phyloP scores from a whole-genome alignment of 2,888 invertebrate genomes.

The Micoletzkya japonica region DNA sequence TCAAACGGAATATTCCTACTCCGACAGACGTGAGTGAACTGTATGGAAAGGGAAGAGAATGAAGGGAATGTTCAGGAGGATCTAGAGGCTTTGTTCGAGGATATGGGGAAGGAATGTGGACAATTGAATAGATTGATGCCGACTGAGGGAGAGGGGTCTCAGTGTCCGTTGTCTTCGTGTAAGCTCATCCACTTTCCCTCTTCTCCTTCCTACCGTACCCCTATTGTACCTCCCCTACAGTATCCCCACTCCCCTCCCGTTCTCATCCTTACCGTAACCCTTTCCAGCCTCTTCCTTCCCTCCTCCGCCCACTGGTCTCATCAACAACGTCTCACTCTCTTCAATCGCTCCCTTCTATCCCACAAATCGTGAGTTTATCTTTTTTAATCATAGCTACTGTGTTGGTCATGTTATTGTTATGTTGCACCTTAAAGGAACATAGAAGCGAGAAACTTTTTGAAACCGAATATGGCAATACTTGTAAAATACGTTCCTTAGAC shows the following conservation, averaged over 20 bases:
- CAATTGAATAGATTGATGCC: constrained; percentile 33
- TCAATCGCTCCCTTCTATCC: constrained; percentile 20
- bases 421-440: too few relatives aligned
- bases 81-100: constrained; percentile 43
- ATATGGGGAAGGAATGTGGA: constrained; percentile 39
- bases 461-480: too few relatives aligned
- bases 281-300: too few relatives aligned
- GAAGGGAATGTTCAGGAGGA: constrained; percentile 35
- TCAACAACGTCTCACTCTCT: constrained; percentile 28
- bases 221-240: constrained; percentile 5
- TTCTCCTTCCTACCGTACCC: not conserved
- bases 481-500: too few relatives aligned
- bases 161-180: not conserved
- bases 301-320: constrained; percentile 1
- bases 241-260: not conserved
- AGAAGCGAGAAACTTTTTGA: too few relatives aligned
- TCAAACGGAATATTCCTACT: not conserved
- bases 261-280: not conserved
- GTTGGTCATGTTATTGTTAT: too few relatives aligned
- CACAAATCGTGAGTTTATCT: too few relatives aligned
- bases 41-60: not conserved
- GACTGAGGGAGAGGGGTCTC: constrained; percentile 5
- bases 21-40: constrained; percentile 19
- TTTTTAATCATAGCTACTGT: too few relatives aligned
- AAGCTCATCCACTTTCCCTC: not conserved